These are phyloP conservation scores for Aphelinus certus DNA, from an alignment of 1,140 invertebrate genomes.

Conservation along the genomic window DNA sequence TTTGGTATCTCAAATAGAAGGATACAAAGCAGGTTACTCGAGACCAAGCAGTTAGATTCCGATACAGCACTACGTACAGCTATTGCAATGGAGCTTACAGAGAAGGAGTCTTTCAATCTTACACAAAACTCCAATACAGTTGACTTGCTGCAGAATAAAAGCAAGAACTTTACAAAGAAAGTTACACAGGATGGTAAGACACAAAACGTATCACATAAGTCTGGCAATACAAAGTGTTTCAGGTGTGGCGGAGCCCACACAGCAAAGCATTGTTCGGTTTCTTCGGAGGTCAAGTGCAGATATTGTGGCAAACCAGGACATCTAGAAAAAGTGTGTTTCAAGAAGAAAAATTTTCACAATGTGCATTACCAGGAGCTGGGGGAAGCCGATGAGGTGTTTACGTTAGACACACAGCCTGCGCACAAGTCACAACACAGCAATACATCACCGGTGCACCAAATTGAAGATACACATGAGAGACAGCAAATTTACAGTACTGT, in stretches of 20 bases:
- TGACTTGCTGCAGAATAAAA: neutral
- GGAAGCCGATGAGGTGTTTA: neutral
- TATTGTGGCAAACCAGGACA: neutral
- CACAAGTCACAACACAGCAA: neutral
- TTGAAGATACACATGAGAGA: neutral
- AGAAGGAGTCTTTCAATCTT: neutral
- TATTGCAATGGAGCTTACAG: neutral
- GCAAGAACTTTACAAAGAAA: neutral
- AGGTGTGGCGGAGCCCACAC: neutral
- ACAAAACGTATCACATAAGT: neutral
- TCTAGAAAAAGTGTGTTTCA: constrained; percentile 5
- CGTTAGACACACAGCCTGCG: neutral
- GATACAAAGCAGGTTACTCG: constrained; percentile 6
- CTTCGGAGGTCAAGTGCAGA: neutral
- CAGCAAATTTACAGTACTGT: neutral
- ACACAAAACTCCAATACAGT: neutral
- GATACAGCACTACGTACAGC: constrained; percentile 10
- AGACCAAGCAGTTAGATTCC: constrained; percentile 11
- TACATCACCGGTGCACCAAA: too few species aligned
- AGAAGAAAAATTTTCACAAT: neutral
- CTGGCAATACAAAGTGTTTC: neutral
- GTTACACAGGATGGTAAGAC: neutral
- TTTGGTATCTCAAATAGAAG: constrained; percentile 1
- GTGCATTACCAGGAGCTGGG: neutral
- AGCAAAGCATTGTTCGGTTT: neutral